These are phyloP conservation scores for Amazona vittata DNA, from an alignment of 2,113 vertebrate genomes.

Conservation along the genomic window DNA sequence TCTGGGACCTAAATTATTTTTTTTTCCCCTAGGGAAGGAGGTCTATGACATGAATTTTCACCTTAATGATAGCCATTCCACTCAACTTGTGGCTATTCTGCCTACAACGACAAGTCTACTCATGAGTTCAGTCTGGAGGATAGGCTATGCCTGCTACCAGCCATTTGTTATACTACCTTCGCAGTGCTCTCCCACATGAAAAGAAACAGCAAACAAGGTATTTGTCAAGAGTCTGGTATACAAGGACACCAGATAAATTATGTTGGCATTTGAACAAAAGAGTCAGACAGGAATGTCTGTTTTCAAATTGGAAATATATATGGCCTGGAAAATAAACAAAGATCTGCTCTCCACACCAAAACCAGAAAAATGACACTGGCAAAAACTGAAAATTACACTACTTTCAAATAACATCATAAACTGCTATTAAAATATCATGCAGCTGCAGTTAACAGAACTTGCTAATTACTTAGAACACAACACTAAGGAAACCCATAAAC, in stretches of 20 bases:
- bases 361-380: slow-evolving; percentile 56
- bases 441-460: background rate
- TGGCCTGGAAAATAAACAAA: slow-evolving; percentile 74
- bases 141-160: background rate
- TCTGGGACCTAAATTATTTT: background rate
- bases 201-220: background rate
- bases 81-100: background rate
- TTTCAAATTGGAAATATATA: slow-evolving; percentile 54
- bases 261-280: background rate
- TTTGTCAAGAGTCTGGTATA: background rate
- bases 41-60: background rate
- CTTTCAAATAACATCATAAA: slow-evolving; percentile 45
- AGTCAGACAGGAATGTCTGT: background rate
- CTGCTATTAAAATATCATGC: slow-evolving; percentile 54
- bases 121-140: background rate
- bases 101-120: background rate
- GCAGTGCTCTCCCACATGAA: background rate
- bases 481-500: background rate
- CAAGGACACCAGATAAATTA: background rate
- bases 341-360: slow-evolving; percentile 66
- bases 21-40: background rate
- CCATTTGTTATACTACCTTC: background rate
- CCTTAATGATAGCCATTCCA: background rate
- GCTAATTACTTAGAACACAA: background rate
- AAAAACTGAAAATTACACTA: slow-evolving; percentile 29